Conservation (phyloP, 2,888 invertebrate species). For the Allophyes oxyacanthae region DNA sequence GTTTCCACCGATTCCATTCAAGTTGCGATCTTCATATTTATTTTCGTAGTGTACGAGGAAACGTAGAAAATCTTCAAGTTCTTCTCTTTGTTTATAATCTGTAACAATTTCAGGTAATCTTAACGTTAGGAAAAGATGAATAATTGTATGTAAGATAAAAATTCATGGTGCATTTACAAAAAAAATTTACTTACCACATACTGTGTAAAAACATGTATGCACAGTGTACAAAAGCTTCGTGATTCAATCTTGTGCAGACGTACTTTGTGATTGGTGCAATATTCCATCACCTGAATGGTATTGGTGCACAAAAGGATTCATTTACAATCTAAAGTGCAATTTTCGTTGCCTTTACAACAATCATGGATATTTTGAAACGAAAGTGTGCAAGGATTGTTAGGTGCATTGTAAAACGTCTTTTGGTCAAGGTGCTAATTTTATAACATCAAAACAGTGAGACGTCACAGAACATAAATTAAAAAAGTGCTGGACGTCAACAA, state of each 20-base stretch:
- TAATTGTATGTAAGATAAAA: constrained; percentile 5
- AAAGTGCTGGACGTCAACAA: constrained; percentile 29
- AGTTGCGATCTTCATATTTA: constrained; percentile 62
- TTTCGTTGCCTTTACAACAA: constrained; percentile 25
- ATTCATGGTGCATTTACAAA: constrained; percentile 55
- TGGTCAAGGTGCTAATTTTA: constrained; percentile 30
- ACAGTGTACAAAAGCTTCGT: constrained; percentile 62
- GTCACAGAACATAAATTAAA: constrained; percentile 33
- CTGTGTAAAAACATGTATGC: constrained; percentile 53
- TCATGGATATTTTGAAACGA: constrained; percentile 25
- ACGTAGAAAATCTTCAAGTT: constrained; percentile 75
- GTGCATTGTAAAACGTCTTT: constrained; percentile 41
- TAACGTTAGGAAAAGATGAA: constrained; percentile 14
- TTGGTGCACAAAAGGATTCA: constrained; percentile 49
- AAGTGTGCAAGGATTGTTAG: constrained; percentile 39
- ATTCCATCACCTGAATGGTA: constrained; percentile 56
- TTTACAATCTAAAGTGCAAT: constrained; percentile 52
- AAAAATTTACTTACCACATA: constrained; percentile 66
- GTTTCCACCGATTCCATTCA: constrained; percentile 57
- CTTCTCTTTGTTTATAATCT: constrained; percentile 76
- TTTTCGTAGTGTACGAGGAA: constrained; percentile 73
- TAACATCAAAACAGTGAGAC: constrained; percentile 32
- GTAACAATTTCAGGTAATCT: constrained; percentile 67
- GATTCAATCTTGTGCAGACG: constrained; percentile 64
- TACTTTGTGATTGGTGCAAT: constrained; percentile 62